Conservation (phyloP, 2,113 vertebrate genomes). For the Pteropus alecto region DNA sequence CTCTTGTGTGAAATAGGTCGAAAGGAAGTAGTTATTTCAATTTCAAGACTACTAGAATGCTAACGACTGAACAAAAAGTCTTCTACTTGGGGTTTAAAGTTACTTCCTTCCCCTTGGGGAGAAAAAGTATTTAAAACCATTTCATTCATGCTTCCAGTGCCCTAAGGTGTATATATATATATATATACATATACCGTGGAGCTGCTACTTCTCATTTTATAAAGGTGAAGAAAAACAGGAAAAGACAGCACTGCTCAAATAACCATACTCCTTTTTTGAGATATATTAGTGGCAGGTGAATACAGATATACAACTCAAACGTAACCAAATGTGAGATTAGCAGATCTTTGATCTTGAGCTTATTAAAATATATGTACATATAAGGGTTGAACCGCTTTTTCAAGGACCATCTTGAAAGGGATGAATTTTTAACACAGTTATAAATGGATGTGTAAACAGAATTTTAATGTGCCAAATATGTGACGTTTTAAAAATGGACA, state of each 20-base stretch:
- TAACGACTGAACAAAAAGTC: not conserved
- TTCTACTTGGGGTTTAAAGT: not conserved
- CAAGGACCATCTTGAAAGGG: not conserved
- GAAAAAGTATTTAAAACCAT: not conserved
- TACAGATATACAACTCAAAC: constrained; percentile 1
- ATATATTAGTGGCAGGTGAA: not conserved
- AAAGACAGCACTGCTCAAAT: not conserved
- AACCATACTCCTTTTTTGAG: not conserved
- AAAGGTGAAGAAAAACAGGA: not conserved
- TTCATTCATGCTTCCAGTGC: not conserved
- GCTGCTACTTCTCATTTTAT: not conserved
- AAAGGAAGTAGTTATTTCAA: not conserved
- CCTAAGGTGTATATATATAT: not conserved
- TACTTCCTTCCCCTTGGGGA: not conserved
- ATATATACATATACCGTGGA: not conserved
- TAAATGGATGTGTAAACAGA: not conserved
- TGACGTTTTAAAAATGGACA: not conserved
- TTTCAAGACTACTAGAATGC: constrained; percentile 4
- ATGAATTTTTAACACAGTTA: not conserved
- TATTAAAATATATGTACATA: not conserved
- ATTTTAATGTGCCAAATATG: not conserved
- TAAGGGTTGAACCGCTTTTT: not conserved
- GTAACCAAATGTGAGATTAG: not conserved
- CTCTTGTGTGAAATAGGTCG: not conserved
- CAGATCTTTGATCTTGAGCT: not conserved